Percentiles rank a stretch among this genome's conserved stretches.
Evolutionary conservation across 2,797 vertebrate genomes (phyloP).

Genomic region (Anabacerthia variegaticeps): DNA sequence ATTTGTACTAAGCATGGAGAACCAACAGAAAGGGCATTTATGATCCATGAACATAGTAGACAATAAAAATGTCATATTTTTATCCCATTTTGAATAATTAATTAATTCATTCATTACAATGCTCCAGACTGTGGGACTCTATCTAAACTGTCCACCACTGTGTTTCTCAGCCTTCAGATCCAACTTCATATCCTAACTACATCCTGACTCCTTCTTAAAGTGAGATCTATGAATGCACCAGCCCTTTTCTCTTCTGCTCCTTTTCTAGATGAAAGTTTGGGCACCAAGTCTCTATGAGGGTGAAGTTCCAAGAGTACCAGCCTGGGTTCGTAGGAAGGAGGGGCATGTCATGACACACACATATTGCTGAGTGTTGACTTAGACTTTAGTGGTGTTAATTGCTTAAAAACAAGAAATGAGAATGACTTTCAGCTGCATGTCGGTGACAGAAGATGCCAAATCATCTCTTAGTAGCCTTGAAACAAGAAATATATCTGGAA

Average conservation of each 20-base stretch:
- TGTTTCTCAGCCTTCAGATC: not conserved
- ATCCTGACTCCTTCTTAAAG: not conserved
- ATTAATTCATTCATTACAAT: not conserved
- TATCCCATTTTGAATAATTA: not conserved
- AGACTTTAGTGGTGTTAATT: not conserved
- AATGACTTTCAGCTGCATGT: not conserved
- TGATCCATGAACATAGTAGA: not conserved
- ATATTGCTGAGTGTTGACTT: not conserved
- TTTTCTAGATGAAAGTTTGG: not conserved
- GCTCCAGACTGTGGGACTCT: fast-evolving
- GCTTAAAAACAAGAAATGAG: not conserved
- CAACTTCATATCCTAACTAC: not conserved
- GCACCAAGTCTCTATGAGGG: not conserved
- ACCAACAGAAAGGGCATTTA: not conserved
- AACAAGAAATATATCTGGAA: not conserved
- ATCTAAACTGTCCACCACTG: not conserved
- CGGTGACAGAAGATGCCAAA: not conserved
- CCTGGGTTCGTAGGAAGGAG: not conserved
- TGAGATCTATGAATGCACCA: not conserved
- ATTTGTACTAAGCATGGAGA: not conserved
- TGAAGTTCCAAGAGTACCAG: not conserved
- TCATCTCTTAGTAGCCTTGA: not conserved
- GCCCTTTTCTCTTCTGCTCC: not conserved
- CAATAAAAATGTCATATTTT: not conserved
- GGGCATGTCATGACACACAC: not conserved